A percentile compares a stretch with the other conserved stretches of the same genome.
Conservation (phyloP, 2,888 invertebrate species). For the Gibbula magus region DNA sequence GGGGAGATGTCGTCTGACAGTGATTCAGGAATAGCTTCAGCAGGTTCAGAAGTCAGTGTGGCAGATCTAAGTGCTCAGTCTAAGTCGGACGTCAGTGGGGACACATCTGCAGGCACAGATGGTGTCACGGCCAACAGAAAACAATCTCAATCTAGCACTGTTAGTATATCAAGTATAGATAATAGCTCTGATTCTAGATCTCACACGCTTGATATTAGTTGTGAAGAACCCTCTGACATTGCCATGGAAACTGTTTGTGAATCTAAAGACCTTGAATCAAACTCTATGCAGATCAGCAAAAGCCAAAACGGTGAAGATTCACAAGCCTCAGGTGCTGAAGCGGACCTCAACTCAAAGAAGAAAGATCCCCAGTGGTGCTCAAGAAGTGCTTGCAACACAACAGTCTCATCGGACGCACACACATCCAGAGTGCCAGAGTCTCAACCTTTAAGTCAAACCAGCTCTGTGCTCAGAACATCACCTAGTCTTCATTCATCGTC, state of each 20-base stretch:
- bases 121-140: neutral
- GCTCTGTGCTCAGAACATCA: neutral
- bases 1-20: conserved; percentile 44
- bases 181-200: too few species aligned
- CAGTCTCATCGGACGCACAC: neutral
- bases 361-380: conserved; percentile 17
- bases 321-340: too few species aligned
- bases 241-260: too few species aligned
- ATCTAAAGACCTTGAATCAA: neutral
- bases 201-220: too few species aligned
- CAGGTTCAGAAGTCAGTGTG: conserved; percentile 25
- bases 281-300: neutral
- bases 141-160: too few species aligned
- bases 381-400: neutral
- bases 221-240: too few species aligned
- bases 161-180: too few species aligned
- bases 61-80: neutral
- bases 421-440: too few species aligned
- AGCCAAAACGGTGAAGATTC: too few species aligned
- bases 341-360: neutral
- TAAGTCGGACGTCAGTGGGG: neutral
- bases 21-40: conserved; percentile 44
- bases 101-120: neutral
- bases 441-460: neutral
- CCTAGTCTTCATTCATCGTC: neutral